Conservation (phyloP, 2,888 invertebrate species). For the Drosophila pseudotalamancana region DNA sequence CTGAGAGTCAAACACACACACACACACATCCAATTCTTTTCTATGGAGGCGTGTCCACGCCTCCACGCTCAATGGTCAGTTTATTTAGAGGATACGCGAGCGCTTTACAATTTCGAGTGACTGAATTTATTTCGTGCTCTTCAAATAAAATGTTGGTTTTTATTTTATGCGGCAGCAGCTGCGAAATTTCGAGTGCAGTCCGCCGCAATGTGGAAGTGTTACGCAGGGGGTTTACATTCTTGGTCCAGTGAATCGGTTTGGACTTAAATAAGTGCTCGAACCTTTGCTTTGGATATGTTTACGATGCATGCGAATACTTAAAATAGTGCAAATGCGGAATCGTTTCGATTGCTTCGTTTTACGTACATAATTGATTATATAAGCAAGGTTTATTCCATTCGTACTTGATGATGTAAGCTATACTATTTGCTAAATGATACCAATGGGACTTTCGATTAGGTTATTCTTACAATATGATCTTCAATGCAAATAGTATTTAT, state of each 20-base stretch:
- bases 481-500: not conserved
- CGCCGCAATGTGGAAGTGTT: not conserved
- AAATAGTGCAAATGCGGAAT: constrained; percentile 5
- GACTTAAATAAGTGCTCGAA: constrained; percentile 35
- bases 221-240: constrained; percentile 9
- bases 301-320: constrained; percentile 7
- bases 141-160: constrained; percentile 74
- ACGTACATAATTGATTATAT: not conserved
- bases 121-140: constrained; percentile 71
- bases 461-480: no score
- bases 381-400: no score
- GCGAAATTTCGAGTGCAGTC: constrained; percentile 29
- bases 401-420: not conserved
- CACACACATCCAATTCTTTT: not conserved
- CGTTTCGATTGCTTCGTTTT: not conserved
- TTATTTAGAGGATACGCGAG: constrained; percentile 77
- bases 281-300: constrained; percentile 51
- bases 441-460: no score
- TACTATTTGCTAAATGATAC: no score
- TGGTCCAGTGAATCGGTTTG: constrained; percentile 19
- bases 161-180: constrained; percentile 69
- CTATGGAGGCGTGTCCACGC: not conserved
- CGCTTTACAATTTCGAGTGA: constrained; percentile 61
- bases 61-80: constrained; percentile 67
- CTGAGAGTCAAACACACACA: not conserved